Conservation (phyloP, 2,113 vertebrate genomes). For the Stigmatopora nigra region DNA sequence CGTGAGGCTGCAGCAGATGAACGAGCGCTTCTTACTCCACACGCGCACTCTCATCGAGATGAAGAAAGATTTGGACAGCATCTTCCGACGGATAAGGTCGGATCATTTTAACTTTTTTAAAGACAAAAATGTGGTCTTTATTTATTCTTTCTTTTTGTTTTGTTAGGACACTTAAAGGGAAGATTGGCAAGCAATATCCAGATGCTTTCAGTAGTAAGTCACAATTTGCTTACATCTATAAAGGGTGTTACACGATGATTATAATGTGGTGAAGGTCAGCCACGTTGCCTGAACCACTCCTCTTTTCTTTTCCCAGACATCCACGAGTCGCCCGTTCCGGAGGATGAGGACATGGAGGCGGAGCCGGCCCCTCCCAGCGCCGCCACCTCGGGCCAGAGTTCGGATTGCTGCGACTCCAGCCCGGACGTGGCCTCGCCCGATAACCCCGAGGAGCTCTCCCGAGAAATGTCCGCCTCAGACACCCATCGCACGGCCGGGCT, state of each 20-base stretch:
- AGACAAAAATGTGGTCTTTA: background rate
- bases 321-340: constrained; percentile 78
- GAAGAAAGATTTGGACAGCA: constrained; percentile 93
- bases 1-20: constrained; percentile 90
- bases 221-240: background rate
- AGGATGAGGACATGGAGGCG: constrained; percentile 85
- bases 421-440: constrained; percentile 84
- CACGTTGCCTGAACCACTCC: too few relatives aligned
- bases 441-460: constrained; percentile 87
- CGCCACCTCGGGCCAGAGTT: constrained; percentile 86
- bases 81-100: constrained; percentile 91
- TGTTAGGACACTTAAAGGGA: constrained; percentile 84
- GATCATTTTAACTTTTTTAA: background rate
- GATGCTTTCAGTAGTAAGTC: constrained; percentile 95
- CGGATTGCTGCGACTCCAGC: constrained; percentile 89
- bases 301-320: constrained; percentile 64
- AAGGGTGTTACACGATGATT: background rate
- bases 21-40: constrained; percentile 85
- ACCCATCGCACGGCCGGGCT: constrained; percentile 65
- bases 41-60: constrained; percentile 88
- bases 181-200: constrained; percentile 90
- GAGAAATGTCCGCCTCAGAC: constrained; percentile 73
- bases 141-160: background rate
- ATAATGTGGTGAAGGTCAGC: too few relatives aligned
- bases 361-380: constrained; percentile 75